A percentile compares a stretch with the other conserved stretches of the same genome.
These are phyloP conservation scores for Lasioglossum lativentre DNA, from an alignment of 2,888 invertebrate species.

Conservation along the genomic window DNA sequence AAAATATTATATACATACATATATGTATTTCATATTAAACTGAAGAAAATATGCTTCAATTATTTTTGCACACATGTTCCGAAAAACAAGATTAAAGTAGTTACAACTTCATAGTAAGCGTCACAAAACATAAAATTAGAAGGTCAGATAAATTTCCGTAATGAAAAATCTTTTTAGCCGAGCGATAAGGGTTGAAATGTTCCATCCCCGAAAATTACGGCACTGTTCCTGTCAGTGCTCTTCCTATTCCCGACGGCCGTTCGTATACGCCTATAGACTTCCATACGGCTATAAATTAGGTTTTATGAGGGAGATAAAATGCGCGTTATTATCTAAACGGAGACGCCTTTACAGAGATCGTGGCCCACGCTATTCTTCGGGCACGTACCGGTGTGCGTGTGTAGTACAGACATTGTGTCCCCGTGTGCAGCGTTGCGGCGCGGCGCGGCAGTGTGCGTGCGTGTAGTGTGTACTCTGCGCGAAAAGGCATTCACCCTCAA, in stretches of 20 bases:
- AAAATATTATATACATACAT: no score
- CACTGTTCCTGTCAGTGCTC: constrained; percentile 67
- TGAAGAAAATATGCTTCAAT: neutral
- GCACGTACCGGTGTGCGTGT: constrained; percentile 32
- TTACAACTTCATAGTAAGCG: no score
- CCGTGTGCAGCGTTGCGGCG: no score
- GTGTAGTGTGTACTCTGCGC: constrained; percentile 3
- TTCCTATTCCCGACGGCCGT: constrained; percentile 77
- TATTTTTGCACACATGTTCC: neutral
- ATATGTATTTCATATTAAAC: neutral
- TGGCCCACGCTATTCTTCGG: constrained; percentile 78
- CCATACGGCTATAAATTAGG: constrained; percentile 83
- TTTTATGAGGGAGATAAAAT: constrained; percentile 85
- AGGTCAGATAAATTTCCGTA: neutral
- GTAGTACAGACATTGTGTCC: constrained; percentile 9
- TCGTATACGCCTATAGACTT: constrained; percentile 81
- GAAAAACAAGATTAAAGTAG: neutral
- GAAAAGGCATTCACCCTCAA: constrained; percentile 67
- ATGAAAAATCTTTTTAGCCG: constrained; percentile 20
- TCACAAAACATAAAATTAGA: neutral
- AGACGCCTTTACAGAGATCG: constrained; percentile 82
- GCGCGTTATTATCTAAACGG: constrained; percentile 85
- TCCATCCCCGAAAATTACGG: constrained; percentile 61
- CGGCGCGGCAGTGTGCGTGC: neutral
- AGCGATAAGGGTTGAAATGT: constrained; percentile 42